A percentile compares a stretch with the other conserved stretches of the same genome.
Conservation (phyloP, 2,113 vertebrate genomes). For the Aldabrachelys gigantea region DNA sequence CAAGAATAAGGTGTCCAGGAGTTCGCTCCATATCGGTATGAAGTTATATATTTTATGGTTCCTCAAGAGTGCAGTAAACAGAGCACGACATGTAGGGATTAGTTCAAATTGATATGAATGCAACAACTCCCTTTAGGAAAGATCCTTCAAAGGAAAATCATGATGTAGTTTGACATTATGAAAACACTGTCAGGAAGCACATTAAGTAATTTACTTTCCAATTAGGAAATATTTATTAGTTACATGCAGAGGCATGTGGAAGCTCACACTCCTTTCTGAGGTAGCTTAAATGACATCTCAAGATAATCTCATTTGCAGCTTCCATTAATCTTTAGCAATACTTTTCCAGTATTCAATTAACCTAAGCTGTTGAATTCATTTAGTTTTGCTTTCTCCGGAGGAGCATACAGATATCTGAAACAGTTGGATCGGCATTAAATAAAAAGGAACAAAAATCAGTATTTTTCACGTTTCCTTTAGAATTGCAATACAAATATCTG, state of each 20-base stretch:
- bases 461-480: neutral
- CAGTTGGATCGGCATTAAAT: neutral
- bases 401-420: neutral
- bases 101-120: conserved; percentile 12
- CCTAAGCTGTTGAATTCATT: neutral
- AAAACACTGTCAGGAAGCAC: conserved; percentile 52
- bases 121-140: conserved; percentile 1
- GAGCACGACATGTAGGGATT: neutral
- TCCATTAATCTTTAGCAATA: neutral
- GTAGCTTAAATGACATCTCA: neutral
- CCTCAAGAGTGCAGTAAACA: neutral
- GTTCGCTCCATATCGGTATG: neutral
- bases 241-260: conserved; percentile 28
- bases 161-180: conserved; percentile 39
- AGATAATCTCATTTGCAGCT: neutral
- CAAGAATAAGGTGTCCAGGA: neutral
- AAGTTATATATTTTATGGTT: conserved; percentile 26
- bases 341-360: conserved; percentile 7
- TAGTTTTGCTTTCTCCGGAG: neutral
- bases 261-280: neutral
- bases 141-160: conserved; percentile 53
- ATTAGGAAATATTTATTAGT: conserved; percentile 55
- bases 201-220: conserved; percentile 48
- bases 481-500: neutral
- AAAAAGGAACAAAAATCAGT: neutral